phyloP scores from a whole-genome alignment of 1,140 invertebrate genomes.

The Leptonema lineaticorne region DNA sequence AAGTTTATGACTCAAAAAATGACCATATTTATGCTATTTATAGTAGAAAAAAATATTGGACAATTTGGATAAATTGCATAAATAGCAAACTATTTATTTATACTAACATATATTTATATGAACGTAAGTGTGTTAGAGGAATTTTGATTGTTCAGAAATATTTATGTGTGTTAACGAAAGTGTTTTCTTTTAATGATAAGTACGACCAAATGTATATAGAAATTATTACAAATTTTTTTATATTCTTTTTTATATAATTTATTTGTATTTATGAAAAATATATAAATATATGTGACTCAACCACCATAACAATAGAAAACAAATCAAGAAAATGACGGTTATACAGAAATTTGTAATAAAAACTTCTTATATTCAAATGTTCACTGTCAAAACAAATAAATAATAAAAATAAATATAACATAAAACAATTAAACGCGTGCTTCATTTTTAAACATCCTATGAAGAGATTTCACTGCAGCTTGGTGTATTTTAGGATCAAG shows the following conservation, averaged over 20 bases:
- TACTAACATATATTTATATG: constrained; percentile 7
- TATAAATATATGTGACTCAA: too few relatives aligned
- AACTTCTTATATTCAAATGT: not conserved
- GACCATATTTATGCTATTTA: not conserved
- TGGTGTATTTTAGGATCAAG: constrained; percentile 77
- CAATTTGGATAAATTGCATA: not conserved
- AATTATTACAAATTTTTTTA: constrained; percentile 3
- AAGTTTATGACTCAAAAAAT: not conserved
- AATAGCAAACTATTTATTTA: not conserved
- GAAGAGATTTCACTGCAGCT: constrained; percentile 63
- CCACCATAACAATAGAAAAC: too few relatives aligned
- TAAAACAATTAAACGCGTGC: constrained; percentile 38
- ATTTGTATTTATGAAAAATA: too few relatives aligned
- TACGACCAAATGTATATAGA: constrained; percentile 41
- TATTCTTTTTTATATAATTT: constrained; percentile 30
- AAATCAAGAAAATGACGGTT: too few relatives aligned
- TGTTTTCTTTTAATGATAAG: constrained; percentile 25
- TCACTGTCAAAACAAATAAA: not conserved
- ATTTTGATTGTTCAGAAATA: not conserved
- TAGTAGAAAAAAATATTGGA: not conserved
- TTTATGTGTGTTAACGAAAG: constrained; percentile 17
- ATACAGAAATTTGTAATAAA: too few relatives aligned
- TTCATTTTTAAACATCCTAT: constrained; percentile 51
- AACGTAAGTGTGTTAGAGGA: constrained; percentile 8
- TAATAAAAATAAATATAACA: constrained; percentile 1